Conservation (phyloP, 2,797 vertebrate species). For the Gambelia wislizenii region DNA sequence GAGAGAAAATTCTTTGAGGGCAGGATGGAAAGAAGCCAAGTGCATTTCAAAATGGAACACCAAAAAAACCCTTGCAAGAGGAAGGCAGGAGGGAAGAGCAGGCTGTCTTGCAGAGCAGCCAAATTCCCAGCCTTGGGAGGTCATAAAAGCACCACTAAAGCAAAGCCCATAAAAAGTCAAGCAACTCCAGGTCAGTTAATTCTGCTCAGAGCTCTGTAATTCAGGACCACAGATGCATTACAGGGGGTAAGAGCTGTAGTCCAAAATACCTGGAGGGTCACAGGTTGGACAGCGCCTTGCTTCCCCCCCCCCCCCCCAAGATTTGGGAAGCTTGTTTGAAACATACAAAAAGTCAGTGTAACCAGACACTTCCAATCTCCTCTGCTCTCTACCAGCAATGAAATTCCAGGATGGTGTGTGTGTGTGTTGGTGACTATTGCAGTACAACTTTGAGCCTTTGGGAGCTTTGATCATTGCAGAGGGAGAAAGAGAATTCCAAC, state of each 20-base stretch:
- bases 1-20: constrained; percentile 55
- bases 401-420: no score
- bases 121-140: constrained; percentile 67
- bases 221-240: constrained; percentile 58
- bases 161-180: constrained; percentile 56
- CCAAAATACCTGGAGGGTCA: no score
- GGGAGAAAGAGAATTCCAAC: no score
- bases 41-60: not conserved
- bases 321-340: no score
- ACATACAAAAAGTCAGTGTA: no score
- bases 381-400: no score
- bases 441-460: no score
- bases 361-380: no score
- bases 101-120: constrained; percentile 55
- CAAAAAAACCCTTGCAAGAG: not conserved
- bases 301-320: no score
- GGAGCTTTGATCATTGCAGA: no score
- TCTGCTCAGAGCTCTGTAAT: constrained; percentile 58
- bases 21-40: constrained; percentile 43
- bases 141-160: constrained; percentile 61
- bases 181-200: constrained; percentile 62
- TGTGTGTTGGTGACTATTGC: no score
- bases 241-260: constrained; percentile 53
- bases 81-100: constrained; percentile 59
- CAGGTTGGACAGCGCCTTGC: no score